Percentiles rank a stretch among this genome's conserved stretches.
phyloP scores from a whole-genome alignment of 2,888 invertebrate species.

The Dryocosmus kuriphilus region DNA sequence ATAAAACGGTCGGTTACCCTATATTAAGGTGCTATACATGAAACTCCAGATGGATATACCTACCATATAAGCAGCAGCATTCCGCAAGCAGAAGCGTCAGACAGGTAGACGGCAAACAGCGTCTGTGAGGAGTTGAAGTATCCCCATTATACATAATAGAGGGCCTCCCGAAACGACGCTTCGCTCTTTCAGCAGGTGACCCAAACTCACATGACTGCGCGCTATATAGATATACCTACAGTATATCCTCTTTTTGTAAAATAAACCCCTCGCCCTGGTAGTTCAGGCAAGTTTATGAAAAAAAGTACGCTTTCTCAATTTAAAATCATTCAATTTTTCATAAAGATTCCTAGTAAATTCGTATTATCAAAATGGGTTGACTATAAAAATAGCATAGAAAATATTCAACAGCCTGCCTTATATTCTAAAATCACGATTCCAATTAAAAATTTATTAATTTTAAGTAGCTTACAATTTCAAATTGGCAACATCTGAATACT shows the following conservation, averaged over 20 bases:
- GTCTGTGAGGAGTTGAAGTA: constrained; percentile 63
- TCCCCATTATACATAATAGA: constrained; percentile 68
- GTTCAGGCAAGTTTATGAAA: background rate
- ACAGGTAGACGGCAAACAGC: constrained; percentile 68
- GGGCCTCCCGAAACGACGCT: constrained; percentile 60
- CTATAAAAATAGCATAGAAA: too few relatives aligned
- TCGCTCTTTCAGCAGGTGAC: constrained; percentile 54
- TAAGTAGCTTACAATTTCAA: too few relatives aligned
- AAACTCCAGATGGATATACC: constrained; percentile 44
- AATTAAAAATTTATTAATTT: too few relatives aligned
- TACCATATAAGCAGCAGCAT: constrained; percentile 55
- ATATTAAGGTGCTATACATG: constrained; percentile 53
- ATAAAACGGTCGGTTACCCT: constrained; percentile 57
- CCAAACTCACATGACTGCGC: constrained; percentile 30
- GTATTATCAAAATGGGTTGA: too few relatives aligned
- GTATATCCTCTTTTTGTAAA: background rate
- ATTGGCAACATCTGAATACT: too few relatives aligned
- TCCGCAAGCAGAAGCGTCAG: constrained; percentile 60
- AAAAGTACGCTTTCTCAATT: background rate
- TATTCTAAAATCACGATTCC: too few relatives aligned
- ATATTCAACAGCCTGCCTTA: too few relatives aligned
- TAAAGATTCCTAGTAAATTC: too few relatives aligned
- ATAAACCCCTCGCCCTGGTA: background rate
- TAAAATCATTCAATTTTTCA: too few relatives aligned
- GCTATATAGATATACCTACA: background rate